phyloP scores from a whole-genome alignment of 2,797 vertebrate species.

The Carcharodon carcharias region DNA sequence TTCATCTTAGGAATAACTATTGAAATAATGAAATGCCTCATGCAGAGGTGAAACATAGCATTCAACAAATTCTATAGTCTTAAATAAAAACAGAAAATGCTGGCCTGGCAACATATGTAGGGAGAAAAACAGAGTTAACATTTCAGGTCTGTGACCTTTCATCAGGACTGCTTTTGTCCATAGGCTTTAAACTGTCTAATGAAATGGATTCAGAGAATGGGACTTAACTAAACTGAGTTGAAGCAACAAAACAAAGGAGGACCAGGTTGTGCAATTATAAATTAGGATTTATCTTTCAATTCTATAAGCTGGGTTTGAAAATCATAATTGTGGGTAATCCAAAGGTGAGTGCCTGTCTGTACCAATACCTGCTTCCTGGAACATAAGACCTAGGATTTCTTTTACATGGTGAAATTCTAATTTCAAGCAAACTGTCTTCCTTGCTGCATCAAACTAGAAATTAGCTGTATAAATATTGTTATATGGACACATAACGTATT shows the following conservation, averaged over 20 bases:
- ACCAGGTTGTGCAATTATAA: not conserved
- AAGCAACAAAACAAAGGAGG: not conserved
- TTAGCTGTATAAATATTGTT: not conserved
- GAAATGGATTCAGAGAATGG: constrained; percentile 37
- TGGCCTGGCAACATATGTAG: not conserved
- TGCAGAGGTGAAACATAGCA: constrained; percentile 39
- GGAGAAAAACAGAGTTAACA: not conserved
- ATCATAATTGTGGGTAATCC: not conserved
- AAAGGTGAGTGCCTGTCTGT: not conserved
- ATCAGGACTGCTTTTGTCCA: not conserved
- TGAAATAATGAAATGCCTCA: constrained; percentile 42
- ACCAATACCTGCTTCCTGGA: not conserved
- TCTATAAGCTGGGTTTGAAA: not conserved
- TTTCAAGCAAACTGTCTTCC: not conserved
- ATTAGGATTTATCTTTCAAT: not conserved
- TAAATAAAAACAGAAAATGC: not conserved
- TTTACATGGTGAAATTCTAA: not conserved
- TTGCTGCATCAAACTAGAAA: not conserved
- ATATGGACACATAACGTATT: not conserved
- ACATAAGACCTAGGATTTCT: not conserved
- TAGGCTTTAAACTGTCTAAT: not conserved
- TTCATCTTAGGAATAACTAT: constrained; percentile 43
- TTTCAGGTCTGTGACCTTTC: not conserved
- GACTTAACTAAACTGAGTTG: constrained; percentile 22
- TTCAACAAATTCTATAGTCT: constrained; percentile 35